These are phyloP conservation scores for Merops nubicus DNA, from an alignment of 2,113 vertebrate species.

Conservation along the genomic window DNA sequence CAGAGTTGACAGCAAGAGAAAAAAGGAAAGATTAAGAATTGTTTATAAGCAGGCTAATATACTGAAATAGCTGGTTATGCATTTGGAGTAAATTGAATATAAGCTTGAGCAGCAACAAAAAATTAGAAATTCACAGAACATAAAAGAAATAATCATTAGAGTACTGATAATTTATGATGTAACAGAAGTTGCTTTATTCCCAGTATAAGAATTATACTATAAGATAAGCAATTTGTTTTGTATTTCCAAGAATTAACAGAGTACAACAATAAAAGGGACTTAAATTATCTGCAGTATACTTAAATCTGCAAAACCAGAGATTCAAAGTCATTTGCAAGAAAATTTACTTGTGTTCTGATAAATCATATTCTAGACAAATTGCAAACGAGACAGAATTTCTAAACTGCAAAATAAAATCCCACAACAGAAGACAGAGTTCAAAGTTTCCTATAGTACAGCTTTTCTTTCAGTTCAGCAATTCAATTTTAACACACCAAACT, in stretches of 20 bases:
- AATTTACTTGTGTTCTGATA: neutral
- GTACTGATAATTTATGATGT: neutral
- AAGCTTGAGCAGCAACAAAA: neutral
- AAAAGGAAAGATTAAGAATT: slow-evolving; percentile 32
- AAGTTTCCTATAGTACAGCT: neutral
- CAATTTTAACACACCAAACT: neutral
- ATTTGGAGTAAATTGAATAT: neutral
- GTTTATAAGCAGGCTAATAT: neutral
- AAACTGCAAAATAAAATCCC: neutral
- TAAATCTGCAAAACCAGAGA: neutral
- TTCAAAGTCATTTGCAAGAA: neutral
- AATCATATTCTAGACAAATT: neutral
- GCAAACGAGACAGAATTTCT: neutral
- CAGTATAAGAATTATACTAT: neutral
- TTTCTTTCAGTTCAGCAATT: neutral
- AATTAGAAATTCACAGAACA: neutral
- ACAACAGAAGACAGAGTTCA: neutral
- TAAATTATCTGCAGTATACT: neutral
- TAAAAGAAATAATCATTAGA: neutral
- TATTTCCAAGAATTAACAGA: neutral
- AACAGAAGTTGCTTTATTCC: neutral
- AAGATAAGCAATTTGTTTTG: neutral
- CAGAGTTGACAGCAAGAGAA: slow-evolving; percentile 14
- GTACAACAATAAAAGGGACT: neutral
- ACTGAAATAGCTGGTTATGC: neutral